These are phyloP conservation scores for Sesamia inferens DNA, from an alignment of 2,888 invertebrate genomes.

Conservation along the genomic window DNA sequence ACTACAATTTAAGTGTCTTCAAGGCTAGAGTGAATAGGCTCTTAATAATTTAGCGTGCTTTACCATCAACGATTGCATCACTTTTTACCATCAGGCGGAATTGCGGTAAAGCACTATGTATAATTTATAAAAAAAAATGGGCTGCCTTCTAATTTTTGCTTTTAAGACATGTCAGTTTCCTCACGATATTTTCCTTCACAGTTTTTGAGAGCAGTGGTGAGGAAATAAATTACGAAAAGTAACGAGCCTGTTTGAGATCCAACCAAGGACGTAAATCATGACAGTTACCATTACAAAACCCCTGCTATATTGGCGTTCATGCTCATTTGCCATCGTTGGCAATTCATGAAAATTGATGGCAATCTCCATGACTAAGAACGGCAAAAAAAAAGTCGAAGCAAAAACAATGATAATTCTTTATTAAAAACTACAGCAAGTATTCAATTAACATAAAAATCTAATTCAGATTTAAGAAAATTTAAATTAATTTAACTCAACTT, in stretches of 20 bases:
- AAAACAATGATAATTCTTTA: not conserved
- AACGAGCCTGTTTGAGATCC: not conserved
- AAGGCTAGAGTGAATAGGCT: too few relatives aligned
- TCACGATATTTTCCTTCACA: not conserved
- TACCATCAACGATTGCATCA: too few relatives aligned
- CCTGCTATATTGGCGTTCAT: not conserved
- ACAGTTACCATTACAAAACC: not conserved
- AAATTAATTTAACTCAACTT: slow-evolving; percentile 7
- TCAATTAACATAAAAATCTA: slow-evolving; percentile 11
- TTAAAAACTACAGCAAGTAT: slow-evolving; percentile 7
- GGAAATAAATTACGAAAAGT: not conserved
- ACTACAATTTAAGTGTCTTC: too few relatives aligned
- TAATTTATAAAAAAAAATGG: too few relatives aligned
- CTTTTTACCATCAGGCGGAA: too few relatives aligned
- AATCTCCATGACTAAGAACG: not conserved
- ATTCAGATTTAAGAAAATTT: slow-evolving; percentile 5
- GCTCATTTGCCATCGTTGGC: not conserved
- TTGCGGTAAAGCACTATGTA: too few relatives aligned
- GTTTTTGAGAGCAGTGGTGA: not conserved
- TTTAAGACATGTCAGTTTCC: not conserved
- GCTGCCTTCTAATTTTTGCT: not conserved
- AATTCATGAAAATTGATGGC: too few relatives aligned
- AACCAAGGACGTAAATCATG: not conserved
- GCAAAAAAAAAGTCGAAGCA: not conserved
- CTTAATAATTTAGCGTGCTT: too few relatives aligned